A percentile compares a stretch with the other conserved stretches of the same genome.
phyloP scores from a whole-genome alignment of 2,113 vertebrate species.

The Apistogramma diplotaenia region DNA sequence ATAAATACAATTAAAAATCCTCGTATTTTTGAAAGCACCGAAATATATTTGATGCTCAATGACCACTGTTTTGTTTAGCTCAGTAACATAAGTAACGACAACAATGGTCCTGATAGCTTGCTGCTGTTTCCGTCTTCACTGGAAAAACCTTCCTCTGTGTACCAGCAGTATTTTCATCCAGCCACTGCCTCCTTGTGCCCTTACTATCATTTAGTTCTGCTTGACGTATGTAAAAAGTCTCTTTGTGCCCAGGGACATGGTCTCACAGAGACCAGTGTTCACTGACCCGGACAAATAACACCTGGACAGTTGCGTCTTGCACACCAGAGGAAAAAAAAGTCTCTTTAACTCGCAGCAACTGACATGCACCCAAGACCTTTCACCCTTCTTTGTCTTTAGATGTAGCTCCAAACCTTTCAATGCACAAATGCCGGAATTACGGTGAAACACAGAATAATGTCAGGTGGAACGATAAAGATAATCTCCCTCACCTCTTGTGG shows the following conservation, averaged over 20 bases:
- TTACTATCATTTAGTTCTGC: conserved; percentile 36
- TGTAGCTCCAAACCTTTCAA: neutral
- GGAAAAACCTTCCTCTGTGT: neutral
- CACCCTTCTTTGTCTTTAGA: neutral
- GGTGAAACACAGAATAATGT: neutral
- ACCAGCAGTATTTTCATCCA: conserved; percentile 6
- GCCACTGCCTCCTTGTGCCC: neutral
- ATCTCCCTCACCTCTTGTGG: conserved; percentile 86
- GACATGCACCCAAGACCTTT: conserved; percentile 7
- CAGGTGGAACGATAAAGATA: neutral
- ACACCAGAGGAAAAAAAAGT: conserved; percentile 25
- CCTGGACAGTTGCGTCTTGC: conserved; percentile 55
- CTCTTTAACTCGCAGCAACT: conserved; percentile 11
- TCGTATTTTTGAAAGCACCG: too few relatives aligned
- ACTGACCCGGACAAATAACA: conserved; percentile 63
- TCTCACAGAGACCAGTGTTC: conserved; percentile 43
- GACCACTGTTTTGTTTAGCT: too few relatives aligned
- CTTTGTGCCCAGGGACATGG: conserved; percentile 35
- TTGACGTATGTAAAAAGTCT: conserved; percentile 32
- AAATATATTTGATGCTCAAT: too few relatives aligned
- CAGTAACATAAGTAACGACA: too few relatives aligned
- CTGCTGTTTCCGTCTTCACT: neutral
- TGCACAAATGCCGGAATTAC: neutral
- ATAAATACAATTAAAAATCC: too few relatives aligned
- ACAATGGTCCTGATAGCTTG: neutral